Conservation (phyloP, 2,888 invertebrate genomes). For the Sphecodes monilicornis region DNA sequence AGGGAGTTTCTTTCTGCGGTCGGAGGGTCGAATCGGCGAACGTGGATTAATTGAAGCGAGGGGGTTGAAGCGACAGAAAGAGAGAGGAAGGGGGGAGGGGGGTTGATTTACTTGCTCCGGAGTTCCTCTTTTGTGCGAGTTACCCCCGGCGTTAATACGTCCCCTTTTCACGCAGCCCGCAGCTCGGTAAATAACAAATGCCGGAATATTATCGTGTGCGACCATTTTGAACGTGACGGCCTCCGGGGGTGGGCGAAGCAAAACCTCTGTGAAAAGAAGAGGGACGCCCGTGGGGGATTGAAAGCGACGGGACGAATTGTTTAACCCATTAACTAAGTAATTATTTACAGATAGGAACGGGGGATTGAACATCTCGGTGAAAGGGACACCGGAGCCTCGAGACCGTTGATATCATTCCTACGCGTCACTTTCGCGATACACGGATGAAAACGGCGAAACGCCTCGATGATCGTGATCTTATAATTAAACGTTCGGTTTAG, state of each 20-base stretch:
- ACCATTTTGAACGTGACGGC: background rate
- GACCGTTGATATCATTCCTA: background rate
- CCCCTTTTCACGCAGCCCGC: conserved; percentile 30
- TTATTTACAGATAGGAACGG: conserved; percentile 12
- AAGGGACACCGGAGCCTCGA: background rate
- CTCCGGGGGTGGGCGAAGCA: background rate
- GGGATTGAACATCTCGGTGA: conserved; percentile 1
- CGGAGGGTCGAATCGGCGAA: conserved; percentile 26
- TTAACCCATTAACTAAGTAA: conserved; percentile 23
- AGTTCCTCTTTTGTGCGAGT: conserved; percentile 35
- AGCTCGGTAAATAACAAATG: conserved; percentile 54
- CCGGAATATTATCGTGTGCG: conserved; percentile 34
- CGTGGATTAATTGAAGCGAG: conserved; percentile 47
- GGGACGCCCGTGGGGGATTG: background rate
- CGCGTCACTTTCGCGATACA: background rate
- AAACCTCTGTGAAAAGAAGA: conserved; percentile 5
- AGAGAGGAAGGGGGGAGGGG: background rate
- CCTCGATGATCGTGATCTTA: background rate
- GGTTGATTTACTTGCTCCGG: conserved; percentile 43
- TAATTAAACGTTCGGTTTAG: background rate
- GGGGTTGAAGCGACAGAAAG: background rate
- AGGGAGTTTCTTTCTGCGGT: conserved; percentile 12
- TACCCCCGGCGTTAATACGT: conserved; percentile 42
- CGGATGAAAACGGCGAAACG: background rate
- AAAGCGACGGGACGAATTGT: background rate